Percentiles rank a stretch among this genome's conserved stretches.
These are phyloP conservation scores for Vireo griseus DNA, from an alignment of 2,797 vertebrate genomes.

Conservation along the genomic window DNA sequence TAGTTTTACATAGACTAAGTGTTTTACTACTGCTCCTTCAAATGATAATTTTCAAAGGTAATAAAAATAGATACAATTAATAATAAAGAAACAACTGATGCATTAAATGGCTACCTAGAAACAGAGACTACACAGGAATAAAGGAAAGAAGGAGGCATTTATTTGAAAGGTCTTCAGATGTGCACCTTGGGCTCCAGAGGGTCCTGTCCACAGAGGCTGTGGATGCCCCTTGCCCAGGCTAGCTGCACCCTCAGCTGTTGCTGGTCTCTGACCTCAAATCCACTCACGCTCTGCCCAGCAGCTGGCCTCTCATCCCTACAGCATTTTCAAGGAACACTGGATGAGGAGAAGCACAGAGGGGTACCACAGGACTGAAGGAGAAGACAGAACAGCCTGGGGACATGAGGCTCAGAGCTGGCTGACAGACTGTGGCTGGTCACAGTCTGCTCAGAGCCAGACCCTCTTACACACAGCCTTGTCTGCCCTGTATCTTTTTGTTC, in stretches of 20 bases:
- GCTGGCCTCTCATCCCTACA: no score
- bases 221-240: accelerated
- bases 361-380: background rate
- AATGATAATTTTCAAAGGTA: background rate
- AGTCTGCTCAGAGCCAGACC: background rate
- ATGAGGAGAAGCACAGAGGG: background rate
- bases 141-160: no score
- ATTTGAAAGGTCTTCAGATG: no score
- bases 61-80: background rate
- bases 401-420: background rate
- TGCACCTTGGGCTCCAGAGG: no score
- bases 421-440: background rate
- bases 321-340: accelerated
- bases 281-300: accelerated
- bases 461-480: background rate
- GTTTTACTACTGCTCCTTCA: background rate
- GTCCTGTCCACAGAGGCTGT: background rate
- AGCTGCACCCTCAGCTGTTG: accelerated
- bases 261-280: background rate
- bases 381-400: background rate
- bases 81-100: background rate
- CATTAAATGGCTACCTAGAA: no score
- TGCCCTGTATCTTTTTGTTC: background rate
- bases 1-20: background rate
- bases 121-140: no score